Percentiles rank a stretch among this genome's conserved stretches.
phyloP scores from a whole-genome alignment of 2,113 vertebrate genomes.

The Casuarius casuarius region DNA sequence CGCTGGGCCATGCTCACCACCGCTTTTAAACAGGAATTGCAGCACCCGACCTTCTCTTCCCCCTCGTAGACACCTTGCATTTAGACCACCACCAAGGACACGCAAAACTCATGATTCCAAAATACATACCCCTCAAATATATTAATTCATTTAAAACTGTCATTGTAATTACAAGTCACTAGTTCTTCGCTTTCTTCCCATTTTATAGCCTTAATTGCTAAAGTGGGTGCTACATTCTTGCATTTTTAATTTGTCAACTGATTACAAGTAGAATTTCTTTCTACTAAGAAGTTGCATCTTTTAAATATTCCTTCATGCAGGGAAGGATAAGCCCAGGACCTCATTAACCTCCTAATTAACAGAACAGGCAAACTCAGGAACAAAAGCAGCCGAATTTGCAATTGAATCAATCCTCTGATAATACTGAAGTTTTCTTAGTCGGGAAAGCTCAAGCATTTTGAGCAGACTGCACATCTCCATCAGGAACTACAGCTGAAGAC shows the following conservation, averaged over 20 bases:
- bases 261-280: background rate
- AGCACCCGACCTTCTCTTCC: background rate
- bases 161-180: background rate
- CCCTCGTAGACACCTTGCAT: background rate
- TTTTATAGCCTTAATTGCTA: conserved; percentile 15
- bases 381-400: background rate
- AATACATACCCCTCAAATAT: background rate
- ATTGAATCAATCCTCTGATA: background rate
- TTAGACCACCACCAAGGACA: background rate
- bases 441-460: background rate
- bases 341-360: conserved; percentile 29
- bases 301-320: background rate
- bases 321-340: background rate
- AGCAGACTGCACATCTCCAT: background rate
- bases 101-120: background rate
- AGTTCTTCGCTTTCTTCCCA: background rate
- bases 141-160: background rate
- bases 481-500: background rate
- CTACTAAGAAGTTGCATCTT: background rate
- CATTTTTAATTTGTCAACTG: conserved; percentile 25
- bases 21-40: background rate
- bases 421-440: background rate
- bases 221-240: background rate
- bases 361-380: background rate
- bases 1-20: background rate